Conservation (phyloP, 2,113 vertebrate species). For the Indicator indicator region DNA sequence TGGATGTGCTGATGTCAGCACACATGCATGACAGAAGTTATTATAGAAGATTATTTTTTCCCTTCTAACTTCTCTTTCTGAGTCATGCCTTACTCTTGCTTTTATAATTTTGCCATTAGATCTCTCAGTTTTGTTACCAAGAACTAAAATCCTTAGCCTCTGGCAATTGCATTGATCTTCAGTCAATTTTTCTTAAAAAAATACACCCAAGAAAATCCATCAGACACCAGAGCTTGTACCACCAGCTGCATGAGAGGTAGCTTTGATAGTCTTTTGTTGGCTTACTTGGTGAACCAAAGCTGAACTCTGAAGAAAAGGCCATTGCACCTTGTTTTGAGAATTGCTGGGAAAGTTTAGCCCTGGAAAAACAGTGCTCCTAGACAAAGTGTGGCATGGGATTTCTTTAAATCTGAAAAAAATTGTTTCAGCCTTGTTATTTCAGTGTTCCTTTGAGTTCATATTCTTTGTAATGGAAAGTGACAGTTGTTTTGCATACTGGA, state of each 20-base stretch:
- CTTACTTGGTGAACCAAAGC: not conserved
- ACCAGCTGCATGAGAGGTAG: not conserved
- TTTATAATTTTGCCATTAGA: not conserved
- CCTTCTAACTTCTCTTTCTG: not conserved
- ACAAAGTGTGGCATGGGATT: not conserved
- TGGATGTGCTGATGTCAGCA: not conserved
- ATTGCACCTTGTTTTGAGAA: not conserved
- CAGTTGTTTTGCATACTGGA: constrained; percentile 33
- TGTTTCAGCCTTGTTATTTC: constrained; percentile 22
- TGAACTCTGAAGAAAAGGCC: not conserved
- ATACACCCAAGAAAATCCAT: not conserved
- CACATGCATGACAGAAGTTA: not conserved
- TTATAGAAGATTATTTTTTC: not conserved
- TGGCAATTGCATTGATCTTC: constrained; percentile 4
- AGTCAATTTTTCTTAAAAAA: not conserved
- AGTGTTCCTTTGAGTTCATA: constrained; percentile 24
- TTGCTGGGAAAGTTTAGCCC: not conserved
- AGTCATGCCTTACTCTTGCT: not conserved
- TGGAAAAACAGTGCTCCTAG: not conserved
- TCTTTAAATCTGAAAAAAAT: constrained; percentile 12
- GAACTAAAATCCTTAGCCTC: not conserved
- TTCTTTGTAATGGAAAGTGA: constrained; percentile 40
- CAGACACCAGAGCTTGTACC: not conserved
- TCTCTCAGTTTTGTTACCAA: not conserved
- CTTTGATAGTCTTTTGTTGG: not conserved